Percentiles rank a stretch among this genome's conserved stretches.
These are phyloP conservation scores for Autographa pulchrina DNA, from an alignment of 2,888 invertebrate genomes.

Conservation along the genomic window DNA sequence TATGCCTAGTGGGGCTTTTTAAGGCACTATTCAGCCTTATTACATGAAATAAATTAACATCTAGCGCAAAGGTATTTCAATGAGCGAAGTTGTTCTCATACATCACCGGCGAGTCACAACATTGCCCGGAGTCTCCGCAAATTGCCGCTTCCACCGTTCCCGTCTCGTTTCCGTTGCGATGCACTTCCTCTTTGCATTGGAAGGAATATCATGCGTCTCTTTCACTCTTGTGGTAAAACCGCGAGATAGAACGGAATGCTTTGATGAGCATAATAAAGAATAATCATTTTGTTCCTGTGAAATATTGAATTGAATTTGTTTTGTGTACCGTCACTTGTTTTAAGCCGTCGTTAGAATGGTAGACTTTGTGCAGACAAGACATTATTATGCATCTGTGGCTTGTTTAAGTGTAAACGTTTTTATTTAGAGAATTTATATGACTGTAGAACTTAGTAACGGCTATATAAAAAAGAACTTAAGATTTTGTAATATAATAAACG, in stretches of 20 bases:
- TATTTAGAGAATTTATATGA: too few relatives aligned
- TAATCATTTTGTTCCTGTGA: slow-evolving; percentile 51
- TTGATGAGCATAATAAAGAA: slow-evolving; percentile 52
- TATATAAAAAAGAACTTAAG: too few relatives aligned
- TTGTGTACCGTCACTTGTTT: slow-evolving; percentile 27
- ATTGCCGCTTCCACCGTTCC: slow-evolving; percentile 62
- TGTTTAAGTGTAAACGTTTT: too few relatives aligned
- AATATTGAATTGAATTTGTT: slow-evolving; percentile 52
- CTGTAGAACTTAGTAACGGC: too few relatives aligned
- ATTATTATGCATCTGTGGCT: background rate
- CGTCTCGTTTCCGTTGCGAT: slow-evolving; percentile 65
- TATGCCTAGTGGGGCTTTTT: slow-evolving; percentile 59
- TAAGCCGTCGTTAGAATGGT: background rate
- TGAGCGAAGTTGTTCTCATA: slow-evolving; percentile 70
- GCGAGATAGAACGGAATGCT: slow-evolving; percentile 41
- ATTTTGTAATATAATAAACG: too few relatives aligned
- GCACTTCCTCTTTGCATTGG: slow-evolving; percentile 63
- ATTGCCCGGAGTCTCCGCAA: slow-evolving; percentile 57
- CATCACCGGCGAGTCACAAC: slow-evolving; percentile 65
- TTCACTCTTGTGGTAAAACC: slow-evolving; percentile 41
- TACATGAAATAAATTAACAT: slow-evolving; percentile 72
- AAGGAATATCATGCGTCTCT: slow-evolving; percentile 50
- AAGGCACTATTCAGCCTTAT: slow-evolving; percentile 63
- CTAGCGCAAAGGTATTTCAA: slow-evolving; percentile 70
- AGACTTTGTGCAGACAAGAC: background rate